Evolutionary conservation across 2,797 vertebrate species (phyloP), one percentile per base, ranked within the genome.

Genomic region (Arnoldichthys spilopterus): DNA sequence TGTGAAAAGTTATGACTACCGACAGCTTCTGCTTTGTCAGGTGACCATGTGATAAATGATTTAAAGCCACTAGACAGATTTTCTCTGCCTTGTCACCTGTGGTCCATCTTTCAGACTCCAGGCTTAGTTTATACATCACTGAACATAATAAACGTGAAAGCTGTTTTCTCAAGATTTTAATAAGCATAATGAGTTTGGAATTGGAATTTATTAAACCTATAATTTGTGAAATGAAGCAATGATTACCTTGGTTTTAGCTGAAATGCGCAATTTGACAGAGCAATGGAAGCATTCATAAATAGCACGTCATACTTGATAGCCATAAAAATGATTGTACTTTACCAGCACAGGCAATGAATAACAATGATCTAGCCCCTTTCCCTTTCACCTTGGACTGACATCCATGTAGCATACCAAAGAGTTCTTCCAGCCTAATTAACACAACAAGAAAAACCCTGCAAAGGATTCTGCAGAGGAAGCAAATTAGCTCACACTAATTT

Each of bases 401-500:
- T 54, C 62, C 82, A 63, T 64, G 74, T 56, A 34, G 88, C 82
- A 88, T 89, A 87, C 89, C 88, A 82, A 90, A 85, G 75, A 80
- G 83, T 74, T 76, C 74, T 83, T 83, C 74, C 5, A 40, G 86
- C 82, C 86, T 92, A 90, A 92, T 92, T 90, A 92, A 90, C 90
- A 90, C 85, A 86, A 89, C 87, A 90, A 87, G 71, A 74, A 85
- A 89, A 64, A 26, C 26, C 24, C 83, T 85, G 89, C 78, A 81
- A 88, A 88, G 86, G 88, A 91, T 91, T 92, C 87, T 84, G 86
- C 86, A 76, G 87, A 43, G 85, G 87, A 92, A 89, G 90, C 90
- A 92, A 92, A 93, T 91, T 86, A 92, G 90, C 88, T 90, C 78
- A 79, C 77, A 84, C 87, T 90, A 90, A 91, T 92, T 91, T 87